These are phyloP conservation scores for Corydoras sp. DNA, from an alignment of 2,113 vertebrate genomes.

Conservation along the genomic window DNA sequence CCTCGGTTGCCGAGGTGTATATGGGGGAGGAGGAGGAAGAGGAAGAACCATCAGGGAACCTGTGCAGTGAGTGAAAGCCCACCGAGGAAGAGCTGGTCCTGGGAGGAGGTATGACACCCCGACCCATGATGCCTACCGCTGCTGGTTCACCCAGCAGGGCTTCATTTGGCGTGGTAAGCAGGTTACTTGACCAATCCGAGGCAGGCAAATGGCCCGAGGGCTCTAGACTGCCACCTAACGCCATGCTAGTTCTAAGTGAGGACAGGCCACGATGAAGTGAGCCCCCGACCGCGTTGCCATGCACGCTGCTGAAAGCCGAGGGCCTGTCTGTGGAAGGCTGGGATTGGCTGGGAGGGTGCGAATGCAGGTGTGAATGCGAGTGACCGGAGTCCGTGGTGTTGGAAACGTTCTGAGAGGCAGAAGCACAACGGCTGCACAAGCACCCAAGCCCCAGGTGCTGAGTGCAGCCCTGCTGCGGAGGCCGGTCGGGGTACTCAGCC, in stretches of 20 bases:
- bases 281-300: constrained; percentile 80
- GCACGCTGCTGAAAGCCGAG: constrained; percentile 95
- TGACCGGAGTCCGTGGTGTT: constrained; percentile 65
- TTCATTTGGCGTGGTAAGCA: constrained; percentile 59
- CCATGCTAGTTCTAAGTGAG: constrained; percentile 67
- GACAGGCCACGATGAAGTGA: constrained; percentile 75
- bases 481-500: constrained; percentile 73
- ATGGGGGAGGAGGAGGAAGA: constrained; percentile 72
- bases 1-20: constrained; percentile 93
- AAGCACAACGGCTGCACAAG: constrained; percentile 90
- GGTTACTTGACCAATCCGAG: constrained; percentile 83
- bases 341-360: constrained; percentile 54
- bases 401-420: constrained; percentile 71
- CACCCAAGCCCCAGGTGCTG: constrained; percentile 94
- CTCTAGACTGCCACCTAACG: constrained; percentile 55
- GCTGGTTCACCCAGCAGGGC: constrained; percentile 1
- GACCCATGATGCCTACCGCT: constrained; percentile 60
- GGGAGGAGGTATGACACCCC: constrained; percentile 81
- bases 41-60: constrained; percentile 86
- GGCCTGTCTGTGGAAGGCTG: constrained; percentile 68
- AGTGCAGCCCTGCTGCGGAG: constrained; percentile 84
- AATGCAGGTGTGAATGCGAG: constrained; percentile 53
- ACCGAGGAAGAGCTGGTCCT: constrained; percentile 92
- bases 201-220: constrained; percentile 68
- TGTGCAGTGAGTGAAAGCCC: constrained; percentile 84